Base-by-base conservation (phyloP, 2,797 vertebrate genomes). In the Hoplostethus atlanticus region DNA sequence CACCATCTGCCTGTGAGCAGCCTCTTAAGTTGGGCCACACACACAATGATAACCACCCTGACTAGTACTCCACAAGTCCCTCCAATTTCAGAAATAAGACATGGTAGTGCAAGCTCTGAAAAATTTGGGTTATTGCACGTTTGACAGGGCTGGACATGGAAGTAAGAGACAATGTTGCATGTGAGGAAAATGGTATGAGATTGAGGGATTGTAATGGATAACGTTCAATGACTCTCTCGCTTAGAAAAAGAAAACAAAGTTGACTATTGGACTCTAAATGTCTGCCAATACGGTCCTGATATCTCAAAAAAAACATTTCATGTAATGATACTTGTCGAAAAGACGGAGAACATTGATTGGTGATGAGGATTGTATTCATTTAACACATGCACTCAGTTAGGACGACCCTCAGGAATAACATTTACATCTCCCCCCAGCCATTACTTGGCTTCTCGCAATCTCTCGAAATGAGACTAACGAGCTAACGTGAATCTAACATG, bases 361-460 rank as follows among this genome's bases (percentile, higher is more conserved):
- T 79, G 56, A 34, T 61, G 76, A 50, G 34, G 11, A 46, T 42
- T 78, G 55, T 31, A 60, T 62, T 70, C 38, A 51, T 58, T 53
- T 79, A 60, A 84, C 55, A 77, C 52, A 84, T 76, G 64, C 57
- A 69, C 64, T 80, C 72, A 87, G 61, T 84, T 76, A 80, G 21
- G 28, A 28, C 71, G 75, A 62, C 30, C 76, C 61, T 77, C 71
- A 81, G 87, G 64, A 89, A 91, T 91, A 88, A 89, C 79, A 84
- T 79, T 73, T 30, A 72, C 71, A 13, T 81, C 80, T 80, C 46
- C 70, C 70, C 51, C 28, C 3, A 84, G 69, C 50, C 66, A 71
- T 67, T 76, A 53, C 64, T 76, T 84, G 40, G 64, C 73, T 64
- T 60, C 61, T 56, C 55, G 62, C 64, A 67, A 46, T 16, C 34